Base-by-base conservation (phyloP, 2,888 invertebrate species). In the Eucera pruinosa region DNA sequence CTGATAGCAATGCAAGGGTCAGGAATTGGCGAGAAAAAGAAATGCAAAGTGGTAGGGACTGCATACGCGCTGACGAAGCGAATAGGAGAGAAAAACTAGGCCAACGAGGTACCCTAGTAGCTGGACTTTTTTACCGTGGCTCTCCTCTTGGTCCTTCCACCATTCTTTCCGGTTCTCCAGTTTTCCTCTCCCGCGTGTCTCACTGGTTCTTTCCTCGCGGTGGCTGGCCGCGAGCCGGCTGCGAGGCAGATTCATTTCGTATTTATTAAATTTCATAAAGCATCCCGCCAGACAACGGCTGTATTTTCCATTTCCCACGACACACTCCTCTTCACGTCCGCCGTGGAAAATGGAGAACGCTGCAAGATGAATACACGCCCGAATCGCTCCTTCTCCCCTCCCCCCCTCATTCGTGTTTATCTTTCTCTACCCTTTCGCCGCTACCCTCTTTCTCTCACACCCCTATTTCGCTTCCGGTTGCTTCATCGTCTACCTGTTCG, bases 271-370 rank as follows among this genome's bases (percentile, higher is more conserved):
- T 91, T 91, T 88, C 85, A 88, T 89, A 88, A 87, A 89, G 85
- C 87, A 84, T 78, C 80, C 74, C 57, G 66, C 66, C 81, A 80
- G 85, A 85, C 87, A 88, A 90, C 87, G 86, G 84, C 83, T 84
- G 88, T 90, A 90, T 89, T 89, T 91, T 91, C 90, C 90, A 91
- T 91, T 91, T 91, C n/a, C n/a, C n/a, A n/a, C n/a, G n/a, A n/a
- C n/a, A n/a, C n/a, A n/a, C n/a, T n/a, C n/a, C n/a, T n/a, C n/a
- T n/a, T n/a, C n/a, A n/a, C n/a, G n/a, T n/a, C n/a, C n/a, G 84
- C 76, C 83, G 82, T 71, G 82, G 81, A 77, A 84, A 86, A 87
- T 78, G 81, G 80, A 85, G 85, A 88, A 86, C 72, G 82, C 80
- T 77, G 87, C 83, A 84, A 87, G 58, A 89, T 87, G 90, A 89